Evolutionary conservation across 2,888 invertebrate genomes (phyloP), one percentile per base, ranked within the genome.

Genomic region (Ornithoptera alexandrae): DNA sequence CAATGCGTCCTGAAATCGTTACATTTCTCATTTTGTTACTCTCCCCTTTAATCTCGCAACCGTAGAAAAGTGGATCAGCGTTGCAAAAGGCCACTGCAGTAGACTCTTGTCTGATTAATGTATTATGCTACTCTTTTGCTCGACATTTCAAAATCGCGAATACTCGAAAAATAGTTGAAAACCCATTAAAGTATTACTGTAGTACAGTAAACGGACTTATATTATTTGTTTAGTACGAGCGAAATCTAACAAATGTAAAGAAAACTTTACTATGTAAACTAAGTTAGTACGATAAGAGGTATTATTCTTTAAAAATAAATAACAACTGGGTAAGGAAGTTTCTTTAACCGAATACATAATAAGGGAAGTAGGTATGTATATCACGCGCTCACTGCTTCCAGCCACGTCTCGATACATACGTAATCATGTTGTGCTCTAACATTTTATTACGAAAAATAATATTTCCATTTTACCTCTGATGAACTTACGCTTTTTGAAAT

Each of bases 1-100:
- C 92, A 92, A 92, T 92, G 87, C 90, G 88, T 87, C 85, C 89
- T 89, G 89, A 91, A 92, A 92, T 92, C 90, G 92, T 90, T 92
- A 86, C 90, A 92, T 92, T 92, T 91, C 92, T 91, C 92, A 91
- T 92, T 92, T 92, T 92, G 92, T 88, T 92, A 90, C 88, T 85
- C 86, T 88, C 90, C 90, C 89, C 90, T 92, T 91, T 92, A 92
- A 92, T 92, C 92, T 91, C 87, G 90, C 88, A 89, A 88, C 90
- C 91, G 89, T 90, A 91, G 86, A 87, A 92, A 92, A 92, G 90
- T 92, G 89, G 90, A 92, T 92, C 89, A 91, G 84, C 86, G 85
- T 84, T 89, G 89, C 88, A 89, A 92, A 89, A 88, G 89, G 89
- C 86, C 90, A 89, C 86, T 87, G 89, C 89, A 84, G 87, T 88